phyloP scores from a whole-genome alignment of 2,797 vertebrate genomes.

The Champsocephalus gunnari region DNA sequence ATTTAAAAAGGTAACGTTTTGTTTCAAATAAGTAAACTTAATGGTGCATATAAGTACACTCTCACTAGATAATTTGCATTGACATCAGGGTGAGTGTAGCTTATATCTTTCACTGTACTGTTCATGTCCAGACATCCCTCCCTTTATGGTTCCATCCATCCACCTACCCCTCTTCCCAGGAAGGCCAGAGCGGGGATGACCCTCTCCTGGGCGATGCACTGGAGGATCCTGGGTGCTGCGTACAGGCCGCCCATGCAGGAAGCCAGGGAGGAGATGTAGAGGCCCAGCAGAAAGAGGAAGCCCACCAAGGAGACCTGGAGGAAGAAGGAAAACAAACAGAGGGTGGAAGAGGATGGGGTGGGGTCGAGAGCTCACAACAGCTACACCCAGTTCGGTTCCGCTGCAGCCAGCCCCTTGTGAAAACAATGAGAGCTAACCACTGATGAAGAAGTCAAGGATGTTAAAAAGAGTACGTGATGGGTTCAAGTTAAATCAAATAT shows the following conservation, averaged over 20 bases:
- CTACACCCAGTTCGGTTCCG: slow-evolving; percentile 81
- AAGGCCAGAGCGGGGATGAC: slow-evolving; percentile 91
- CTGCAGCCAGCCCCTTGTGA: slow-evolving; percentile 73
- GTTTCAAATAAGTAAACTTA: neutral
- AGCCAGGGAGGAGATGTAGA: slow-evolving; percentile 97
- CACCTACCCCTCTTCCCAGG: slow-evolving; percentile 92
- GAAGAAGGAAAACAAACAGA: slow-evolving; percentile 84
- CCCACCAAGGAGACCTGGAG: slow-evolving; percentile 96
- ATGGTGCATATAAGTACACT: slow-evolving; percentile 8
- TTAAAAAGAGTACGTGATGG: slow-evolving; percentile 8
- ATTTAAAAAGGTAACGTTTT: neutral
- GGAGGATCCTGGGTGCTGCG: slow-evolving; percentile 96
- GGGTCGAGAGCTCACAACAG: slow-evolving; percentile 68
- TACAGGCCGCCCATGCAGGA: slow-evolving; percentile 99
- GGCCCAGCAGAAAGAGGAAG: slow-evolving; percentile 96
- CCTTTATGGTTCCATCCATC: slow-evolving; percentile 9
- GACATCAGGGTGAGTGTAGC: slow-evolving; percentile 1
- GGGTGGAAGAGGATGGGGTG: slow-evolving; percentile 80
- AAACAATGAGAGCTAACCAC: slow-evolving; percentile 69
- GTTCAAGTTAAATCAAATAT: neutral
- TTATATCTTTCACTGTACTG: slow-evolving; percentile 17
- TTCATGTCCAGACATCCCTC: slow-evolving; percentile 25
- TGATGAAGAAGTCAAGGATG: slow-evolving; percentile 46
- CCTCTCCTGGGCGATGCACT: slow-evolving; percentile 96
- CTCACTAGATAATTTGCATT: neutral